Evolutionary conservation across 1,140 invertebrate species (phyloP).

Genomic region (Chlorops oryzae): DNA sequence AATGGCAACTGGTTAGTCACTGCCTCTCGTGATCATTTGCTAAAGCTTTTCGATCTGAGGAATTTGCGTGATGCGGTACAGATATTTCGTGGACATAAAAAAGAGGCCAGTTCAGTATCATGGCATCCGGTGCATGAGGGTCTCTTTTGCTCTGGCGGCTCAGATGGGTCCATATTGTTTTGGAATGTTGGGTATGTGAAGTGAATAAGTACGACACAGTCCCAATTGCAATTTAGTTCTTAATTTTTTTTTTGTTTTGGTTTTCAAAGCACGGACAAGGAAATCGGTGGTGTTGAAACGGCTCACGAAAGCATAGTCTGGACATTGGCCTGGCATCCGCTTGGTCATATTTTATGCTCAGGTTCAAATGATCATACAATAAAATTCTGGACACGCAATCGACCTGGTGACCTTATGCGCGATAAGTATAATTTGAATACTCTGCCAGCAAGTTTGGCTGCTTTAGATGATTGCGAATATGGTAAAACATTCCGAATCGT

Average conservation of each 20-base stretch:
- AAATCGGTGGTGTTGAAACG: conserved; percentile 95
- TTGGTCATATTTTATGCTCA: conserved; percentile 96
- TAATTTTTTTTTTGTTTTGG: conserved; percentile 13
- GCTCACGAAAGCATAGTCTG: conserved; percentile 99
- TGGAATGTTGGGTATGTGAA: conserved; percentile 93
- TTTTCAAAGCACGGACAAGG: conserved; percentile 79
- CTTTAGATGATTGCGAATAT: conserved; percentile 66
- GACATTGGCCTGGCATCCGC: conserved; percentile 97
- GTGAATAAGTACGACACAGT: too few species aligned
- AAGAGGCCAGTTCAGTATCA: conserved; percentile 93
- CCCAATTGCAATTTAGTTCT: not conserved
- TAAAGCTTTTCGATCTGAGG: conserved; percentile 97
- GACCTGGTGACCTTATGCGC: conserved; percentile 95
- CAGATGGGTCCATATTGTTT: conserved; percentile 95
- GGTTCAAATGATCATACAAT: conserved; percentile 97
- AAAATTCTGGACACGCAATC: conserved; percentile 99
- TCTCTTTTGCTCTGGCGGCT: conserved; percentile 92
- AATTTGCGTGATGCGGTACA: conserved; percentile 91
- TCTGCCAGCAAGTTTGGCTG: conserved; percentile 67
- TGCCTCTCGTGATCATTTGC: conserved; percentile 92
- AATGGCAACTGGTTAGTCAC: conserved; percentile 99
- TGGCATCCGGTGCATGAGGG: conserved; percentile 98
- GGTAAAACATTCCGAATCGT: conserved; percentile 47
- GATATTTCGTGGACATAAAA: conserved; percentile 96
- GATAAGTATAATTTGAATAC: conserved; percentile 97